Conservation (phyloP, 2,888 invertebrate species). For the Parapristionchus giblindavisi region DNA sequence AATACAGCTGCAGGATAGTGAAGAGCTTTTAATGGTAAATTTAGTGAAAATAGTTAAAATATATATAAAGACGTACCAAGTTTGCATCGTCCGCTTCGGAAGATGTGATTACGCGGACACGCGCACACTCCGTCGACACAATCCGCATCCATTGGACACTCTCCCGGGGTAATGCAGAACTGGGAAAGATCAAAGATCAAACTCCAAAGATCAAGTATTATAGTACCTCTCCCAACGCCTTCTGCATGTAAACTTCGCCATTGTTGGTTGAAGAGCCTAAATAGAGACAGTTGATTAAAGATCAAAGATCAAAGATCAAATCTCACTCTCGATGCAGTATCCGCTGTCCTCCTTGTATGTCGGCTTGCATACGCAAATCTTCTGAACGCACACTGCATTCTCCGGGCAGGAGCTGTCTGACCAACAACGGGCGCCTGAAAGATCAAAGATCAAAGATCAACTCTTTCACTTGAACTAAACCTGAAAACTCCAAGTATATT, state of each 20-base stretch:
- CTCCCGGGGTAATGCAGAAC: slow-evolving; percentile 4
- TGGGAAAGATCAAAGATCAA: not conserved
- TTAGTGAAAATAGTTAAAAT: not conserved
- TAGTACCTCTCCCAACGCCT: slow-evolving; percentile 10
- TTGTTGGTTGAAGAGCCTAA: not conserved
- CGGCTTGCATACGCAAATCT: slow-evolving; percentile 42
- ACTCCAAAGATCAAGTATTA: not conserved
- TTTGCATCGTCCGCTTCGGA: slow-evolving; percentile 54
- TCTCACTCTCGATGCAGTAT: slow-evolving; percentile 38
- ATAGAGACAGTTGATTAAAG: not conserved
- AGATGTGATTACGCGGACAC: slow-evolving; percentile 51
- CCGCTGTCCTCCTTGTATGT: slow-evolving; percentile 33
- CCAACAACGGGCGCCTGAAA: slow-evolving; percentile 17
- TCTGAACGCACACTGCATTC: slow-evolving; percentile 40
- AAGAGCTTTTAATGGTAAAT: not conserved
- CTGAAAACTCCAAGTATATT: too few species aligned
- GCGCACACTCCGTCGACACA: slow-evolving; percentile 55
- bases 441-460: not conserved
- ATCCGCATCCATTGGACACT: slow-evolving; percentile 44
- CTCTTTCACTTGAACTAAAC: too few species aligned
- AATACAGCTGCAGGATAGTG: not conserved
- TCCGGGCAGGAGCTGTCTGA: slow-evolving; percentile 37
- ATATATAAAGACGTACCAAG: slow-evolving; percentile 40
- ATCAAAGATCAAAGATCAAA: too few species aligned
- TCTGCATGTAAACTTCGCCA: not conserved